Conservation (phyloP, 2,113 vertebrate species). For the Fulica atra region DNA sequence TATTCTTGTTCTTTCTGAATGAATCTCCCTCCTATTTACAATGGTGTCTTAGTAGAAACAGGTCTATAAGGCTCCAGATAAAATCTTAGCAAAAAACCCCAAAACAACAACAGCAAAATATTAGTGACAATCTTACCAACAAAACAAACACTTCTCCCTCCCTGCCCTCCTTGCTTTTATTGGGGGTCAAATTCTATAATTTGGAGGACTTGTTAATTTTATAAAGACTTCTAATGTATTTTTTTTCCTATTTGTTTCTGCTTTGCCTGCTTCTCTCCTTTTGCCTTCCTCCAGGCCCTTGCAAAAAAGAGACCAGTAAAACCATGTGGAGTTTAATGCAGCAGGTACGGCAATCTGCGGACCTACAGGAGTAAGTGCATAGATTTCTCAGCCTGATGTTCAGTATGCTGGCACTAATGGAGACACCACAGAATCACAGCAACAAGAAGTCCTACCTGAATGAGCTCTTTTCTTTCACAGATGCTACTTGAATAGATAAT, state of each 20-base stretch:
- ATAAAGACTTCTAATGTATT: background rate
- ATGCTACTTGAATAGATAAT: background rate
- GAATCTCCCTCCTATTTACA: background rate
- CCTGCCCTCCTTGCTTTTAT: background rate
- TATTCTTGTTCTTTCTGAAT: background rate
- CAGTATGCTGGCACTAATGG: background rate
- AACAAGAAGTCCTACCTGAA: background rate
- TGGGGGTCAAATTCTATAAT: background rate
- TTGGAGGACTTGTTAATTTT: background rate
- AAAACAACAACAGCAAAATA: background rate
- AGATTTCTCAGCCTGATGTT: background rate
- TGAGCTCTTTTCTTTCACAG: background rate
- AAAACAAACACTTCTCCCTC: background rate
- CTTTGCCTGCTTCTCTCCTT: background rate
- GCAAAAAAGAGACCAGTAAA: background rate
- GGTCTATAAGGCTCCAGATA: background rate
- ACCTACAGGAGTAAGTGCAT: fast-evolving
- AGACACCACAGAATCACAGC: background rate
- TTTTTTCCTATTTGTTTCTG: background rate
- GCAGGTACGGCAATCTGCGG: background rate
- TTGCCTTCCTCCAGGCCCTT: background rate
- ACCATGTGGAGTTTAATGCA: background rate
- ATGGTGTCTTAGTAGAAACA: background rate
- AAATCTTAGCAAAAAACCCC: background rate
- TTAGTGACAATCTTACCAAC: background rate